phyloP scores from a whole-genome alignment of 2,113 vertebrate species.

The Onychorhynchus coronatus region DNA sequence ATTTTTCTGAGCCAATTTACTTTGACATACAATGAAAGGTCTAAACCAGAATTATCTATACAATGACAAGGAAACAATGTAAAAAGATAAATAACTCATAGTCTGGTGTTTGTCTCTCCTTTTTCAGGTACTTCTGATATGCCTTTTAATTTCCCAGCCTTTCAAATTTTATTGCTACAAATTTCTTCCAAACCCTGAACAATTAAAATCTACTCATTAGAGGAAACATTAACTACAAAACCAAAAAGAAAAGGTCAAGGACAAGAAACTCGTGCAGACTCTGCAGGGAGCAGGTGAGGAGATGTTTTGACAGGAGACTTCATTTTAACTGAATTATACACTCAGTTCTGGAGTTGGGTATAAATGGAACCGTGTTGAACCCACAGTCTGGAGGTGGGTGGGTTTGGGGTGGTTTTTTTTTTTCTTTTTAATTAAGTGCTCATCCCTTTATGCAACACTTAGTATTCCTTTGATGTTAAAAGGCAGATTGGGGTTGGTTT shows the following conservation, averaged over 20 bases:
- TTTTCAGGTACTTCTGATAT: background rate
- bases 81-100: background rate
- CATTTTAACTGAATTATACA: fast-evolving
- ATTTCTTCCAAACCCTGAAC: background rate
- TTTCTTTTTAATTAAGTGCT: background rate
- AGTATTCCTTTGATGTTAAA: background rate
- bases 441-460: background rate
- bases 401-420: background rate
- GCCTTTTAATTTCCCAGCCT: background rate
- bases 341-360: background rate
- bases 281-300: background rate
- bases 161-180: background rate
- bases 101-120: background rate
- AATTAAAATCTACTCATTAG: background rate
- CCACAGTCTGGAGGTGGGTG: background rate
- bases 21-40: fast-evolving
- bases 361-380: background rate
- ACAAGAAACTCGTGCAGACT: background rate
- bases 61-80: fast-evolving
- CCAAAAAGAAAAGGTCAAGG: background rate
- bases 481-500: background rate
- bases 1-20: background rate
- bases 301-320: background rate
- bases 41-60: background rate
- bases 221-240: background rate